These are phyloP conservation scores for Trissoscelio sp. DNA, from an alignment of 2,888 invertebrate species.

Conservation along the genomic window DNA sequence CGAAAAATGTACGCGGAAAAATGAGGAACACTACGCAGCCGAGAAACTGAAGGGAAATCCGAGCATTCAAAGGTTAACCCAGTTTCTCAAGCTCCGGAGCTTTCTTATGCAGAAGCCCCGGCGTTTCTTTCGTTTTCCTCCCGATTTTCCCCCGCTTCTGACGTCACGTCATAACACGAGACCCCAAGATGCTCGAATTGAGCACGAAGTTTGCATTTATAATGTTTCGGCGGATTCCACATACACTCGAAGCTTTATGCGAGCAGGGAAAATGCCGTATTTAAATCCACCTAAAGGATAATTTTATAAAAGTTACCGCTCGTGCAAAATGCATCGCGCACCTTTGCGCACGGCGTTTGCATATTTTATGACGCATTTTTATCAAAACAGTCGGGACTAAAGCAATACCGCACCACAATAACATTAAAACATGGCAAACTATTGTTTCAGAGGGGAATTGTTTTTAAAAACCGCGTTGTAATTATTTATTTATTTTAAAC, in stretches of 20 bases:
- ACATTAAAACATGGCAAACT: too few species aligned
- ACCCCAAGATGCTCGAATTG: slow-evolving; percentile 52
- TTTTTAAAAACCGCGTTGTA: too few species aligned
- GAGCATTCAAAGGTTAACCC: slow-evolving; percentile 52
- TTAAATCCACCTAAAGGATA: slow-evolving; percentile 47
- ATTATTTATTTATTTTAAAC: too few species aligned
- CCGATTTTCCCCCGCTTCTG: slow-evolving; percentile 54
- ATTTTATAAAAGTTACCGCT: slow-evolving; percentile 33
- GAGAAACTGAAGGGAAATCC: neutral
- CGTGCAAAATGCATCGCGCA: slow-evolving; percentile 22
- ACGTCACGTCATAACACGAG: slow-evolving; percentile 62
- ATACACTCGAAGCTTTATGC: slow-evolving; percentile 21
- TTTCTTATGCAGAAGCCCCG: slow-evolving; percentile 50
- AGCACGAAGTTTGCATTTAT: slow-evolving; percentile 65
- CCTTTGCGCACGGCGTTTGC: slow-evolving; percentile 11
- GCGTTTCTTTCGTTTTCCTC: slow-evolving; percentile 53
- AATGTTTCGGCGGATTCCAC: slow-evolving; percentile 49
- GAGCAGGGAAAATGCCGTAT: slow-evolving; percentile 22
- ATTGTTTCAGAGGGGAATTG: too few species aligned
- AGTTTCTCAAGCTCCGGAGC: slow-evolving; percentile 51
- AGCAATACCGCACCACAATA: neutral
- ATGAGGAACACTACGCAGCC: slow-evolving; percentile 19
- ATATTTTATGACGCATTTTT: slow-evolving; percentile 24
- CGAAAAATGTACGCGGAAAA: slow-evolving; percentile 13
- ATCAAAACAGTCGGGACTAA: slow-evolving; percentile 2